Evolutionary conservation across 2,888 invertebrate species (phyloP).

Genomic region (Cryptophagus acutangulus): DNA sequence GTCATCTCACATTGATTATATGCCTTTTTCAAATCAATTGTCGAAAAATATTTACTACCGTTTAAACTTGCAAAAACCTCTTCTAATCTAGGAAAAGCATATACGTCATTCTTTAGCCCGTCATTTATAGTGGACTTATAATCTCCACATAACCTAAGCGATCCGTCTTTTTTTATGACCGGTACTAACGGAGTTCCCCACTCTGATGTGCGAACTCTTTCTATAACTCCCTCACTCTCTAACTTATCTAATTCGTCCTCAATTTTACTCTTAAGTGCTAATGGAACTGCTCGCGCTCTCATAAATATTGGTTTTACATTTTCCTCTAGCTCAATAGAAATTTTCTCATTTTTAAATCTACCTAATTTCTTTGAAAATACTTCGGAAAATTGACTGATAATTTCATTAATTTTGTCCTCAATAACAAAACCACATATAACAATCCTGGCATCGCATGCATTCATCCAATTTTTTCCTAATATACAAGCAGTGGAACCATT

Average conservation of each 20-base stretch:
- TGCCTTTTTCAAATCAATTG: conserved; percentile 21
- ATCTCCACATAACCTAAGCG: conserved; percentile 25
- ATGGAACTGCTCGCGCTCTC: conserved; percentile 29
- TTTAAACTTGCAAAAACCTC: conserved; percentile 11
- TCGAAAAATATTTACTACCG: conserved; percentile 24
- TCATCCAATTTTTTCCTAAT: too few species aligned
- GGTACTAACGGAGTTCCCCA: conserved; percentile 18
- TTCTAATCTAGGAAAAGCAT: conserved; percentile 9
- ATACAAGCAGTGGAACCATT: too few species aligned
- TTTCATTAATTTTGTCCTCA: too few species aligned
- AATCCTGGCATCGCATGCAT: too few species aligned
- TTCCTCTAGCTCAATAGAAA: conserved; percentile 6
- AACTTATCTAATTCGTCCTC: conserved; percentile 19
- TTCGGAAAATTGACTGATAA: conserved; percentile 3
- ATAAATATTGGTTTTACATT: conserved; percentile 14
- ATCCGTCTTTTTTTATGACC: conserved; percentile 17
- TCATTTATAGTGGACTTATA: conserved; percentile 15
- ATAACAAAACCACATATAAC: too few species aligned
- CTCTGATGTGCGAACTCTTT: conserved; percentile 18
- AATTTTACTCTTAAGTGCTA: conserved; percentile 28
- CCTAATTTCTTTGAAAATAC: conserved; percentile 10
- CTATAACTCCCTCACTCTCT: conserved; percentile 27
- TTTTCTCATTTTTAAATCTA: conserved; percentile 6
- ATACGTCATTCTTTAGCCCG: conserved; percentile 4
- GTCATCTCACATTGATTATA: conserved; percentile 37